Base-by-base conservation (phyloP, 2,888 invertebrate genomes). In the Heliconius aoede region DNA sequence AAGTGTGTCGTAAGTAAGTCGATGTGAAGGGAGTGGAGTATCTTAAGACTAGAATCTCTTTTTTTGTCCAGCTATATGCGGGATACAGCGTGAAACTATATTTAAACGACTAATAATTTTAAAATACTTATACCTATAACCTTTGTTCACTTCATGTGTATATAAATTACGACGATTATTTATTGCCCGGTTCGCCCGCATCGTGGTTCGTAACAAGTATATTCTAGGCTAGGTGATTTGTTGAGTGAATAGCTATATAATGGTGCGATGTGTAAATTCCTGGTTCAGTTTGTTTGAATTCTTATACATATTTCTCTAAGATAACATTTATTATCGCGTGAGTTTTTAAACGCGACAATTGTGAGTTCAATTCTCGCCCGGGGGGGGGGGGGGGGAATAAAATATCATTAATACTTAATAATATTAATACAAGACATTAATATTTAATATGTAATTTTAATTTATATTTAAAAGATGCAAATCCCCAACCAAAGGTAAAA, bases 141-240 rank as follows among this genome's bases (percentile, higher is more conserved):
- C 15, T 60, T 60, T 26, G 60, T 26, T 60, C 26, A 2, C 26
- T 24, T 60, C 15, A 24, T 28, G 15, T 26, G 21, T 4, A 62
- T 21, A 62, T 62, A 62, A 62, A 62, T 62, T 28, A 62, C 21
- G 55, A 55, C 55, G 28, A 61, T 61, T 61, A 62, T 40, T 24
- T 67, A 67, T 26, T 67, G 40, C 67, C 46, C 3, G 11, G 11
- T 9, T 67, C 13, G 24, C 40, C 67, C 67, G 26, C 40, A 67
- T 40, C 26, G 67, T 18, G 13, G 18, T 1, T 46, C 46, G 21
- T 46, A 18, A 46, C 21, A 21, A 46, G 18, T 21, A 36, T 36
- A 36, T 8, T 11, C 32, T 36, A 32, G n/a, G 21, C n/a, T n/a
- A 21, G 4, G 4, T 65, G n/a, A 36, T 65, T 9, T n/a, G 24